These are phyloP conservation scores for Halcyon malimbica DNA, from an alignment of 2,113 vertebrate genomes.

Conservation along the genomic window DNA sequence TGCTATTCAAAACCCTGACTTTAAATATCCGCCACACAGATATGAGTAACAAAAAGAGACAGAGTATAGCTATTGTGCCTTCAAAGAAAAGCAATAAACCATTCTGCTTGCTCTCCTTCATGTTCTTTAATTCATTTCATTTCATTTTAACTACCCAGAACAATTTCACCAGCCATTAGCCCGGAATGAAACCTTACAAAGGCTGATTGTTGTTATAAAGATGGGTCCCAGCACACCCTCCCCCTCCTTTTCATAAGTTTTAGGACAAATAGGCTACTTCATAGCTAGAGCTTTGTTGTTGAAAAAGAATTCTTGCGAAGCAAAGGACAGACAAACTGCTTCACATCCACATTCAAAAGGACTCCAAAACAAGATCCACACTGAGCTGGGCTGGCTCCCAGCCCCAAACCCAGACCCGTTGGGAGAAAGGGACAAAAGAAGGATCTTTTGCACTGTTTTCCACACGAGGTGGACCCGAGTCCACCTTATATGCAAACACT, in stretches of 20 bases:
- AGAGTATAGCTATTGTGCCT: conserved; percentile 73
- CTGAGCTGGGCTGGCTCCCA: neutral
- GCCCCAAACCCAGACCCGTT: neutral
- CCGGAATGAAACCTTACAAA: conserved; percentile 78
- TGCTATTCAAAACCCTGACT: conserved; percentile 67
- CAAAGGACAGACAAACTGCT: conserved; percentile 53
- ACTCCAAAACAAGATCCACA: conserved; percentile 22
- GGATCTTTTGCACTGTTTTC: neutral
- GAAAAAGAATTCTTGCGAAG: conserved; percentile 26
- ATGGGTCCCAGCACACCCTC: conserved; percentile 50
- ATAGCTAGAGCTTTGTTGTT: conserved; percentile 52
- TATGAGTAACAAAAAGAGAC: conserved; percentile 75
- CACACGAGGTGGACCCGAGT: neutral
- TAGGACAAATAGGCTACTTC: conserved; percentile 58
- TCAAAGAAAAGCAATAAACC: conserved; percentile 81
- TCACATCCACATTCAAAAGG: conserved; percentile 38
- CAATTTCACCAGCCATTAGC: conserved; percentile 83
- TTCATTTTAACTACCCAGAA: conserved; percentile 85
- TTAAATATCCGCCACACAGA: conserved; percentile 73
- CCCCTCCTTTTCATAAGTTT: conserved; percentile 62
- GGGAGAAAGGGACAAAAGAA: neutral
- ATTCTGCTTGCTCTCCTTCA: conserved; percentile 74
- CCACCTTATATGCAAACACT: neutral
- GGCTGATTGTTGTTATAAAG: conserved; percentile 76
- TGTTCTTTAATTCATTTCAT: conserved; percentile 84